phyloP scores from a whole-genome alignment of 1,140 invertebrate species.

The Maconellicoccus hirsutus region DNA sequence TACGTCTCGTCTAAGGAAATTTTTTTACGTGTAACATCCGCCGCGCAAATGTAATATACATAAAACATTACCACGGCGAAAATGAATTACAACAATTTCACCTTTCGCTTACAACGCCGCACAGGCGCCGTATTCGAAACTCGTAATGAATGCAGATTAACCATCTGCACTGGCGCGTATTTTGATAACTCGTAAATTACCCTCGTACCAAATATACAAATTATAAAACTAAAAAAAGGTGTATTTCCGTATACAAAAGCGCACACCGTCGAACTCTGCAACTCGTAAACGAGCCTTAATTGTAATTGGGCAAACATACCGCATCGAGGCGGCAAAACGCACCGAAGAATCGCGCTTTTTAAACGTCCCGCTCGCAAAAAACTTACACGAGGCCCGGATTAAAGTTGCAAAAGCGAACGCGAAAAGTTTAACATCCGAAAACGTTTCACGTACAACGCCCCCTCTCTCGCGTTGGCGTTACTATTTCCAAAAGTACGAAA shows the following conservation, averaged over 20 bases:
- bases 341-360: too few species aligned
- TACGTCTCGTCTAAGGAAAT: too few species aligned
- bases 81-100: too few species aligned
- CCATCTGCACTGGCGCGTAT: background rate
- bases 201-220: background rate
- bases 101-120: too few species aligned
- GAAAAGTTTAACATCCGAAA: background rate
- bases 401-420: background rate
- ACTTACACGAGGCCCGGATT: background rate
- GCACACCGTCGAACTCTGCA: background rate
- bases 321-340: background rate
- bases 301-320: too few species aligned
- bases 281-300: background rate
- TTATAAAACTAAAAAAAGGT: background rate
- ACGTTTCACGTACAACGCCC: too few species aligned
- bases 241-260: background rate
- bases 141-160: background rate
- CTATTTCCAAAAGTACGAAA: background rate
- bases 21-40: too few species aligned
- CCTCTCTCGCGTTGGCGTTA: too few species aligned
- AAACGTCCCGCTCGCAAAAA: background rate
- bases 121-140: background rate
- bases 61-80: too few species aligned
- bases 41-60: too few species aligned
- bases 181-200: background rate